phyloP scores from a whole-genome alignment of 2,888 invertebrate genomes.

The Kuschelorhynchus macadamiae region DNA sequence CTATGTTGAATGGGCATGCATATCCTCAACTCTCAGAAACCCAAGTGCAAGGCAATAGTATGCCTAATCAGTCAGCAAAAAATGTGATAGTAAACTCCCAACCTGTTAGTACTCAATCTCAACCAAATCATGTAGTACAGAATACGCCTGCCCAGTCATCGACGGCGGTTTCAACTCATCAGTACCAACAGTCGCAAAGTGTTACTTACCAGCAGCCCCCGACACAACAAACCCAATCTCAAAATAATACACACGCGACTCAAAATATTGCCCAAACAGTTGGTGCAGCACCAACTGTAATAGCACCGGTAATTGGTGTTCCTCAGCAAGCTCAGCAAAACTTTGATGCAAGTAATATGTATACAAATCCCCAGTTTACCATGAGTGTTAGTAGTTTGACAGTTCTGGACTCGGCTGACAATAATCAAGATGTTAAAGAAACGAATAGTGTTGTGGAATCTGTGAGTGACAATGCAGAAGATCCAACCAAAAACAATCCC shows the following conservation, averaged over 20 bases:
- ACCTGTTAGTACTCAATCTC: constrained; percentile 35
- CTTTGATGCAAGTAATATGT: constrained; percentile 60
- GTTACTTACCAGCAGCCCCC: constrained; percentile 38
- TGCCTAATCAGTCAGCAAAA: constrained; percentile 63
- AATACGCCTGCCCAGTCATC: constrained; percentile 52
- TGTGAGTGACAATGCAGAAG: constrained; percentile 59
- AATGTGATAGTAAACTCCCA: constrained; percentile 61
- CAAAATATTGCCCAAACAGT: constrained; percentile 10
- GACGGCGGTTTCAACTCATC: constrained; percentile 43
- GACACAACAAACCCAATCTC: constrained; percentile 11
- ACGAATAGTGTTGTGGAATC: constrained; percentile 53
- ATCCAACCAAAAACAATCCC: constrained; percentile 64
- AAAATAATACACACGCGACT: constrained; percentile 2
- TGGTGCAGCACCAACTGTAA: constrained; percentile 48
- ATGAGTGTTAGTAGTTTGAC: constrained; percentile 64
- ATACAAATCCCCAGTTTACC: constrained; percentile 66
- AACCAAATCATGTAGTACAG: constrained; percentile 51
- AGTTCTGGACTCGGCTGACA: constrained; percentile 55
- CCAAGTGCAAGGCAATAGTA: constrained; percentile 56
- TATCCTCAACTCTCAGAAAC: constrained; percentile 53
- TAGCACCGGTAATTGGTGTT: constrained; percentile 29
- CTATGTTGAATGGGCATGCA: constrained; percentile 65
- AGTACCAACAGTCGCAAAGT: constrained; percentile 52
- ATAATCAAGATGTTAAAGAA: constrained; percentile 27
- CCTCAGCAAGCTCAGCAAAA: constrained; percentile 34